phyloP scores from a whole-genome alignment of 2,888 invertebrate species.

The Phanerotoma sp. region DNA sequence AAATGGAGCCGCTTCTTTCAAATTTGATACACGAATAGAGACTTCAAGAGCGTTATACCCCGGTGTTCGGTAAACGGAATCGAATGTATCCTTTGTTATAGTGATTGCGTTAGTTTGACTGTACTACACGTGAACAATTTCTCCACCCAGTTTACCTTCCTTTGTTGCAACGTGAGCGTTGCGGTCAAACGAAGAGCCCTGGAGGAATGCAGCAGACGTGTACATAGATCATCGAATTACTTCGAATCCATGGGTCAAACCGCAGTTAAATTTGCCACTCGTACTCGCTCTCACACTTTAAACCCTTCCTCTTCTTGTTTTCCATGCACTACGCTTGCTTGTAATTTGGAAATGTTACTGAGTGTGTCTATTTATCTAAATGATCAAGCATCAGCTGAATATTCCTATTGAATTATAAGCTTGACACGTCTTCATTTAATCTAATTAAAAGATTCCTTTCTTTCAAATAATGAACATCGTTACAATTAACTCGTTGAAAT shows the following conservation, averaged over 20 bases:
- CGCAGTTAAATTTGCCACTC: constrained; percentile 4
- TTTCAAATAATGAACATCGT: no score
- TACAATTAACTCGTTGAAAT: no score
- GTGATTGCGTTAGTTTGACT: constrained; percentile 8
- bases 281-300: background rate
- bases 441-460: no score
- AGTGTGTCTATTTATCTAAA: no score
- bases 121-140: constrained; percentile 11
- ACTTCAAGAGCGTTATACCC: background rate
- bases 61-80: background rate
- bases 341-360: background rate
- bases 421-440: no score
- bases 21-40: background rate
- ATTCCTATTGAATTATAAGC: no score
- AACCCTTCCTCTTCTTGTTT: background rate
- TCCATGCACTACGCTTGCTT: background rate
- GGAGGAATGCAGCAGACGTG: constrained; percentile 16
- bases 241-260: constrained; percentile 6
- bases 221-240: constrained; percentile 19
- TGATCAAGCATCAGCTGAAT: no score
- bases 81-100: constrained; percentile 2
- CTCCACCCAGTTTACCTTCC: constrained; percentile 8
- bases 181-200: constrained; percentile 12
- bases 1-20: background rate
- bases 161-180: constrained; percentile 7